Conservation (phyloP, 2,888 invertebrate genomes). For the Alcis repandata region DNA sequence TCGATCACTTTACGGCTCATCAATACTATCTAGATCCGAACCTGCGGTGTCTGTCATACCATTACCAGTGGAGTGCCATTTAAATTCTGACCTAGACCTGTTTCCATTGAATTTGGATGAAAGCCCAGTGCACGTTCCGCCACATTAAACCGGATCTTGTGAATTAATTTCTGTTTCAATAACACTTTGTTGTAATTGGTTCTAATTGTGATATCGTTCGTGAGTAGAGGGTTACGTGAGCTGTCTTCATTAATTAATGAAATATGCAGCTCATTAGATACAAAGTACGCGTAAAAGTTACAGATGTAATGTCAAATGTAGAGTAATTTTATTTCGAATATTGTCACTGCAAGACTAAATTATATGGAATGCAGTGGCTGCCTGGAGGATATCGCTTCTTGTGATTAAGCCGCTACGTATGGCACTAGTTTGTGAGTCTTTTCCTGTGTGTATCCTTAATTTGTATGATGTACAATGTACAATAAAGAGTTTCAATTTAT, state of each 20-base stretch:
- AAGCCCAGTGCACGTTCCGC: conserved; percentile 67
- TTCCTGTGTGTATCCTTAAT: no score
- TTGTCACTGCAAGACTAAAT: no score
- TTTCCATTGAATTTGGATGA: conserved; percentile 71
- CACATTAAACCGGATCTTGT: conserved; percentile 62
- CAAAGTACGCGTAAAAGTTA: background rate
- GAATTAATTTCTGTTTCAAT: conserved; percentile 53
- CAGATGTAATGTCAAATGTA: conserved; percentile 4
- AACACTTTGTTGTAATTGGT: conserved; percentile 48
- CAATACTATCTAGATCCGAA: conserved; percentile 36
- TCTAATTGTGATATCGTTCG: conserved; percentile 25
- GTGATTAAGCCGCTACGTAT: no score
- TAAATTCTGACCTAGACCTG: conserved; percentile 73
- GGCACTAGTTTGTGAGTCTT: no score
- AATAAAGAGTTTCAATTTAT: no score
- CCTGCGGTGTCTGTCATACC: conserved; percentile 30
- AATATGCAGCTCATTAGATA: conserved; percentile 15
- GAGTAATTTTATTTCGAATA: no score
- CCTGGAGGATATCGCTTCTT: no score
- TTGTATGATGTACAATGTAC: no score
- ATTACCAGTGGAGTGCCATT: conserved; percentile 44
- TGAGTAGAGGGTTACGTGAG: conserved; percentile 17
- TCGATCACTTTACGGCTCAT: conserved; percentile 46
- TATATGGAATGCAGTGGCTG: no score
- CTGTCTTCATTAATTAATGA: conserved; percentile 20